Conservation (phyloP, 2,113 vertebrate species). For the Hymenochirus boettgeri region DNA sequence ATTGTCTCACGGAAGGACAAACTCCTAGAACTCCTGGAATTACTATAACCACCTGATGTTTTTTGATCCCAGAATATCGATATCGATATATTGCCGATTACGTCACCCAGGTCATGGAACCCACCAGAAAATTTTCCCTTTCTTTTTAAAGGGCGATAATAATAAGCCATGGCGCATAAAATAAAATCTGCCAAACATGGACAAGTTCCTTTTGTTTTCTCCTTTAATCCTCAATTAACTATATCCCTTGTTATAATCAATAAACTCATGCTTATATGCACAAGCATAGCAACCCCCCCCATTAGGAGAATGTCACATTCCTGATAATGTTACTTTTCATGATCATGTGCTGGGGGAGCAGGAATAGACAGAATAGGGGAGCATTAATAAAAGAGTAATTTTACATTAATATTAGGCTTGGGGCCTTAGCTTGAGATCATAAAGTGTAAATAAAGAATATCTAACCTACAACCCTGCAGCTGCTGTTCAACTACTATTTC, state of each 20-base stretch:
- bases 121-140: neutral
- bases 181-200: neutral
- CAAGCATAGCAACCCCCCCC: neutral
- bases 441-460: no score
- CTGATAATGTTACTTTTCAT: no score
- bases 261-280: conserved; percentile 1
- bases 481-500: no score
- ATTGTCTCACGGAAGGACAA: conserved; percentile 18
- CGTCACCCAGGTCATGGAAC: neutral
- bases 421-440: no score
- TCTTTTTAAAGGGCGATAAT: neutral
- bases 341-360: no score
- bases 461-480: no score
- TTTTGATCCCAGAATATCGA: no score
- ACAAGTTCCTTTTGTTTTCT: neutral
- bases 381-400: no score
- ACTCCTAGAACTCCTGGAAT: neutral
- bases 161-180: neutral
- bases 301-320: no score
- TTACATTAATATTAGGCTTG: no score
- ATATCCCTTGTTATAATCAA: neutral
- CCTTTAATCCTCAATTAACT: conserved; percentile 3
- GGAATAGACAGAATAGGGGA: no score
- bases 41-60: neutral
- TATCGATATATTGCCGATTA: no score